phyloP scores from a whole-genome alignment of 2,888 invertebrate species.

The Caenorhabditis sinica region DNA sequence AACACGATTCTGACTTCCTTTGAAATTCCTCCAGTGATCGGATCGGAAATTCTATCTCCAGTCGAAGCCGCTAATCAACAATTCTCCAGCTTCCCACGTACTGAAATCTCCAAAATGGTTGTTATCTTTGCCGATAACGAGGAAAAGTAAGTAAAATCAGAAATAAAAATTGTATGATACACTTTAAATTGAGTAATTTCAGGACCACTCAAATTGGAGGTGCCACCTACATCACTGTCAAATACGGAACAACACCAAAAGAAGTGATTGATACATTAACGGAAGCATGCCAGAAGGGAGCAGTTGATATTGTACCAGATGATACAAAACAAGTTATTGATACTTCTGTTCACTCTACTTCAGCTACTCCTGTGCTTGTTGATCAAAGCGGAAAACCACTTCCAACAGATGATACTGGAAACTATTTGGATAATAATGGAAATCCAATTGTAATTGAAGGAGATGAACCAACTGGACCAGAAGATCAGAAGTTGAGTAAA shows the following conservation, averaged over 20 bases:
- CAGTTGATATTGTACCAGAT: conserved; percentile 35
- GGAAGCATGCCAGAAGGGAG: conserved; percentile 32
- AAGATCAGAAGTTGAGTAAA: conserved; percentile 44
- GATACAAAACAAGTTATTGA: conserved; percentile 52
- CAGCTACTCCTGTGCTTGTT: conserved; percentile 23
- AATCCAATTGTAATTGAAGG: conserved; percentile 41
- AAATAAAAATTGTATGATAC: too few relatives aligned
- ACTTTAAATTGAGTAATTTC: too few relatives aligned
- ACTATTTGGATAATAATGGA: conserved; percentile 63
- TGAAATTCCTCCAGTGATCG: conserved; percentile 35
- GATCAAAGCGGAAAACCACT: conserved; percentile 64
- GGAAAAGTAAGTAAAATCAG: conserved; percentile 68
- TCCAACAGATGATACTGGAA: conserved; percentile 67
- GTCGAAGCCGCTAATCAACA: conserved; percentile 75
- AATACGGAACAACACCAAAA: conserved; percentile 23
- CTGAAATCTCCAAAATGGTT: conserved; percentile 66
- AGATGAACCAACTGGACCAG: conserved; percentile 53
- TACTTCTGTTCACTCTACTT: conserved; percentile 4
- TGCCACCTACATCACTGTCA: conserved; percentile 42
- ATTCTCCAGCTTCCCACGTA: conserved; percentile 73
- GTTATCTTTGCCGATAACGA: conserved; percentile 70
- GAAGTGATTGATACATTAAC: conserved; percentile 33
- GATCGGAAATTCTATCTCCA: conserved; percentile 64
- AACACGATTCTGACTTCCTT: conserved; percentile 54
- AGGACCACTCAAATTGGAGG: conserved; percentile 19